These are phyloP conservation scores for Copsychus sechellarum DNA, from an alignment of 2,113 vertebrate species.

Conservation along the genomic window DNA sequence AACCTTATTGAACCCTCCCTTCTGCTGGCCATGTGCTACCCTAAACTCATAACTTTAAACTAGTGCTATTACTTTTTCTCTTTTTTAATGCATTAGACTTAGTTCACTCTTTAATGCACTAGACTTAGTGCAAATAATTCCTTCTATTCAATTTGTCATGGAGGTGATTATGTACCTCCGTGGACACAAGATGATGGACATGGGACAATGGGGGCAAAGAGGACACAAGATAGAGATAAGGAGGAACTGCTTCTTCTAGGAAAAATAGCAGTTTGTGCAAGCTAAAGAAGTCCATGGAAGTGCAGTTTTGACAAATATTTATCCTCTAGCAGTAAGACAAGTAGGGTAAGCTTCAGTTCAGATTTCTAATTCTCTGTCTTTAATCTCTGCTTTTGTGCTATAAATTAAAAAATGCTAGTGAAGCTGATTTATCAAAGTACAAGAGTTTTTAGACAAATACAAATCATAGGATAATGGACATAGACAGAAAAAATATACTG, in stretches of 20 bases:
- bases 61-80: neutral
- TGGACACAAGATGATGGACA: neutral
- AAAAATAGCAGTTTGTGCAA: neutral
- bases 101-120: neutral
- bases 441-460: neutral
- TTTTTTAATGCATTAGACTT: neutral
- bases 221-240: neutral
- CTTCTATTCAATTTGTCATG: neutral
- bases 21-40: neutral
- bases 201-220: neutral
- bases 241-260: neutral
- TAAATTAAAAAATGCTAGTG: neutral
- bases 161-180: rapidly evolving
- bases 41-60: neutral
- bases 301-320: neutral
- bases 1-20: neutral
- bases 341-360: neutral
- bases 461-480: neutral
- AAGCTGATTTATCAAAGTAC: neutral
- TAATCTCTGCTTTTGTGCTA: neutral
- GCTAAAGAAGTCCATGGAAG: neutral
- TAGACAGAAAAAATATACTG: neutral
- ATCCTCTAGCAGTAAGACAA: neutral
- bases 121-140: neutral
- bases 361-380: neutral